These are phyloP conservation scores for Chloroceryle amazona DNA, from an alignment of 2,797 vertebrate genomes.

Conservation along the genomic window DNA sequence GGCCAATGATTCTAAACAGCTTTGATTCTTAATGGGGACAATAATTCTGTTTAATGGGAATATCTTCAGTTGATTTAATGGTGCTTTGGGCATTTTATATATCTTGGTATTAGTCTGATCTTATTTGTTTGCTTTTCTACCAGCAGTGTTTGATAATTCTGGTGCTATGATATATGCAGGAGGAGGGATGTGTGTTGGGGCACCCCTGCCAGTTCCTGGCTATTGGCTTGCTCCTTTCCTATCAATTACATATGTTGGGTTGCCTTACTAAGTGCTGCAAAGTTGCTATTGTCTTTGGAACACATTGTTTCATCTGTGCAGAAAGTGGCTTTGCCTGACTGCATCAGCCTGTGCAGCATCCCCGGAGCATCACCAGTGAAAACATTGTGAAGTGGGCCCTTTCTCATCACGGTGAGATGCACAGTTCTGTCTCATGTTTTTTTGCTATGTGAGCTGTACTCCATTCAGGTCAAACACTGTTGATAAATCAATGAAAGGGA, in stretches of 20 bases:
- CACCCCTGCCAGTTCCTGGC: not conserved
- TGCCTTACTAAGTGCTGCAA: not conserved
- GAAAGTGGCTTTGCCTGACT: not conserved
- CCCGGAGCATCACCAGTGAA: not conserved
- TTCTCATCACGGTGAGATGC: fast-evolving
- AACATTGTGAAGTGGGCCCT: fast-evolving
- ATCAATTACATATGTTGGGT: not conserved
- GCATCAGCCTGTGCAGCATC: not conserved
- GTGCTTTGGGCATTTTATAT: constrained; percentile 43
- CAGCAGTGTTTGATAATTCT: constrained; percentile 27
- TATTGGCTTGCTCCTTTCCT: not conserved
- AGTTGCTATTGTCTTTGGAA: not conserved
- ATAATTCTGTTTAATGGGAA: constrained; percentile 70
- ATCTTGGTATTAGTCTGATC: constrained; percentile 20
- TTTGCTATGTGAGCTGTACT: not conserved
- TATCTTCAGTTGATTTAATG: constrained; percentile 69
- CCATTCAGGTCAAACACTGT: not conserved
- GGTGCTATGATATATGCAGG: not conserved
- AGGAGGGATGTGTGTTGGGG: not conserved
- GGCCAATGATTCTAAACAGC: constrained; percentile 54
- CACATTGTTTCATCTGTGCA: not conserved
- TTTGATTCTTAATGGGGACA: constrained; percentile 67
- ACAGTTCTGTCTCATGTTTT: not conserved
- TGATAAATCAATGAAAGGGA: not conserved
- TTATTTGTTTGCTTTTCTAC: constrained; percentile 60